phyloP scores from a whole-genome alignment of 2,113 vertebrate genomes.

The Notiomystis cincta region DNA sequence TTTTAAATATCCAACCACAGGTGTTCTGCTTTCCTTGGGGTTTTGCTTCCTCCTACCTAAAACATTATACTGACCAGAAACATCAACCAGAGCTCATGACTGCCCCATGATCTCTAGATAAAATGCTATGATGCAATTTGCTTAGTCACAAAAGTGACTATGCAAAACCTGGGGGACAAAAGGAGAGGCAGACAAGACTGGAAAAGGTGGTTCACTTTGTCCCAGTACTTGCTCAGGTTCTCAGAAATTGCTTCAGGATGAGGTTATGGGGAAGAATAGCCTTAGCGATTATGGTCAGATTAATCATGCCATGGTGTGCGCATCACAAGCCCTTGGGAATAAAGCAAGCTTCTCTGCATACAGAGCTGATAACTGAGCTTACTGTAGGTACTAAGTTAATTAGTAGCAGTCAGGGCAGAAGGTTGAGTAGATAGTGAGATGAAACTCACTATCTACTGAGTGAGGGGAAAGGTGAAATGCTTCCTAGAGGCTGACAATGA shows the following conservation, averaged over 20 bases:
- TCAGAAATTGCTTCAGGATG: constrained; percentile 19
- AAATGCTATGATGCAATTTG: not conserved
- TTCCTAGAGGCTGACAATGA: not conserved
- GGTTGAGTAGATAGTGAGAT: constrained; percentile 15
- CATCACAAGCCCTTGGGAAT: constrained; percentile 6
- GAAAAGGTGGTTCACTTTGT: not conserved
- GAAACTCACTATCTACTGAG: too few relatives aligned
- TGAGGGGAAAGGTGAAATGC: constrained; percentile 42
- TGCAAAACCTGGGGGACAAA: not conserved
- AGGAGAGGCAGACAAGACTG: not conserved
- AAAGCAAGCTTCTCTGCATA: constrained; percentile 39
- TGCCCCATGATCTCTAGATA: not conserved
- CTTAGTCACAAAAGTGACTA: not conserved
- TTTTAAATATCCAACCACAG: not conserved
- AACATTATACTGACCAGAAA: not conserved
- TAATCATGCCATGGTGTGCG: not conserved
- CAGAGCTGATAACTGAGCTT: constrained; percentile 23
- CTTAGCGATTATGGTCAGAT: not conserved
- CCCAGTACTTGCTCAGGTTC: not conserved
- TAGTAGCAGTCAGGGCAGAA: constrained; percentile 11
- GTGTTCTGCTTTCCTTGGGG: not conserved
- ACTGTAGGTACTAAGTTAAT: constrained; percentile 27
- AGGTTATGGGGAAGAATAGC: not conserved
- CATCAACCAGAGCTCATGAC: not conserved
- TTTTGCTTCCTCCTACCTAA: not conserved